A percentile compares a stretch with the other conserved stretches of the same genome.
Conservation (phyloP, 2,113 vertebrate species). For the Pteruthius melanotis region DNA sequence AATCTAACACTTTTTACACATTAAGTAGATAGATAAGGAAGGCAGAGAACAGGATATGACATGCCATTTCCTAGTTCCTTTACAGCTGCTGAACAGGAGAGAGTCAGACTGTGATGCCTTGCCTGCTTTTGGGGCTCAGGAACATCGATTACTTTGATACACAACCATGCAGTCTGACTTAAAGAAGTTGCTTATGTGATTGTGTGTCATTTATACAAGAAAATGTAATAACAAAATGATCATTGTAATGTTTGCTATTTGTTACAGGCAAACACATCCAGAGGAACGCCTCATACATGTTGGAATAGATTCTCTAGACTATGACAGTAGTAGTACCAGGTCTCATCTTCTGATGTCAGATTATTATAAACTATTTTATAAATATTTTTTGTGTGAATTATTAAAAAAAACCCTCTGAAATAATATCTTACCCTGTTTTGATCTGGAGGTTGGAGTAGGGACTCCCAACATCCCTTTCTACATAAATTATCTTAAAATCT, state of each 20-base stretch:
- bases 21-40: no score
- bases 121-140: background rate
- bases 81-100: background rate
- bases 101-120: background rate
- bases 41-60: no score
- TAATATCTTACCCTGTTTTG: background rate
- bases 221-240: background rate
- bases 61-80: background rate
- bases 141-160: background rate
- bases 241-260: background rate
- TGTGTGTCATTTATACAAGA: background rate
- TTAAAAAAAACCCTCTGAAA: background rate
- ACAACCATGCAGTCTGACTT: background rate
- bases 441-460: background rate
- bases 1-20: background rate
- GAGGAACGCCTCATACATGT: rapidly evolving
- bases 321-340: background rate
- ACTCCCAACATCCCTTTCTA: background rate
- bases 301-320: background rate
- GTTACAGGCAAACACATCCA: rapidly evolving
- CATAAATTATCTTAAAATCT: background rate
- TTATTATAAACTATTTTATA: background rate
- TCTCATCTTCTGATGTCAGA: background rate
- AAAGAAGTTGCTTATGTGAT: background rate
- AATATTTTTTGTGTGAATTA: background rate